Evolutionary conservation across 2,113 vertebrate species (phyloP), one percentile per base, ranked within the genome.

Genomic region (Hassar affinis): DNA sequence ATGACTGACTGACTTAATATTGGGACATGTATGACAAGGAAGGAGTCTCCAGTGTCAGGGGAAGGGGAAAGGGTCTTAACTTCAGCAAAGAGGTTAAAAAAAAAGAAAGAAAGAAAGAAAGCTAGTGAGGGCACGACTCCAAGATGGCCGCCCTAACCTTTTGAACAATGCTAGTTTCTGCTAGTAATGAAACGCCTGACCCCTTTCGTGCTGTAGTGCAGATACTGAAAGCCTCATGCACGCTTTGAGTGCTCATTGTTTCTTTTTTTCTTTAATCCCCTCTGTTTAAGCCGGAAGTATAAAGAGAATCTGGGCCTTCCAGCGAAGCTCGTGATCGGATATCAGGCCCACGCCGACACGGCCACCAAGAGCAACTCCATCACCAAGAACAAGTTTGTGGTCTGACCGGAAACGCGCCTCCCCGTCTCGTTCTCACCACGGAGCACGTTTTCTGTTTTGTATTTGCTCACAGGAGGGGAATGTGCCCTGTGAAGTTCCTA

Each of bases 331-430:
- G 82, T 93, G 75, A 96, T 96, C 1, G 96, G 96, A 18, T 97
- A 97, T 90, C 96, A 96, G 90, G 93, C 92, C 42, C 94, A 96
- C 0, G 93, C 93, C 0, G 96, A 97, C 83, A 95, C 95, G 0
- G 96, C 96, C 69, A 94, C 95, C 80, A 96, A 96, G 88, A 96
- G 96, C 3, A 86, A 91, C 56, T 95, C 94, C 30, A 91, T 96
- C 38, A 85, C 90, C 83, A 96, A 95, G 88, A 95, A 94, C 85
- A 96, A 96, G 84, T 96, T 96, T 93, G 93, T 95, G 54, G 90
- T 97, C 80, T 96, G 90, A 96, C 54, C 49, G 38, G 68, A 62
- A 71, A n/a, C n/a, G 14, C 76, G 7, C 52, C 47, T 3, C 69
- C 33, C 38, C 6, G 6, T 66, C n/a, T 42, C 45, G 42, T 56